These are phyloP conservation scores for Stictocephala bisonia DNA, from an alignment of 2,888 invertebrate species.

Conservation along the genomic window DNA sequence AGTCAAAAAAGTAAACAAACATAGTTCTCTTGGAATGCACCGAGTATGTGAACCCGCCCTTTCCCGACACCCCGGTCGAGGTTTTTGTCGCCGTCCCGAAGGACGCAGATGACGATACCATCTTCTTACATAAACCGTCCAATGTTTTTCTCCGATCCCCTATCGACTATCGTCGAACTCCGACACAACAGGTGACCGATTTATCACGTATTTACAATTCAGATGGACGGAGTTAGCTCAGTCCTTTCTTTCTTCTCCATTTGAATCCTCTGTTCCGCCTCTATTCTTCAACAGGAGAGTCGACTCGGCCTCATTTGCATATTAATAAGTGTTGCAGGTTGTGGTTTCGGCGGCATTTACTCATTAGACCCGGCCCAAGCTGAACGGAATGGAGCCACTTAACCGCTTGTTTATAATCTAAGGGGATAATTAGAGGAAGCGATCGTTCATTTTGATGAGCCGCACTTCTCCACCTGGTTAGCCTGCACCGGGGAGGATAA, in stretches of 20 bases:
- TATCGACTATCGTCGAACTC: too few relatives aligned
- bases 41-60: too few relatives aligned
- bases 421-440: slow-evolving; percentile 29
- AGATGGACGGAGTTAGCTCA: background rate
- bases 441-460: slow-evolving; percentile 33
- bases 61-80: too few relatives aligned
- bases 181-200: slow-evolving; percentile 34
- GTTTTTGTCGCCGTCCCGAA: too few relatives aligned
- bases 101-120: slow-evolving; percentile 5
- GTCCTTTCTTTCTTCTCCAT: background rate
- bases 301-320: slow-evolving; percentile 18
- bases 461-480: slow-evolving; percentile 25
- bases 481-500: background rate
- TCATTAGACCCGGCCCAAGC: too few relatives aligned
- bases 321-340: slow-evolving; percentile 33
- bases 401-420: slow-evolving; percentile 39
- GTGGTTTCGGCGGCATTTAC: background rate
- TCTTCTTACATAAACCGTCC: slow-evolving; percentile 14
- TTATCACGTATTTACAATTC: slow-evolving; percentile 35
- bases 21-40: too few relatives aligned
- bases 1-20: too few relatives aligned
- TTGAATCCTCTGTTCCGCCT: background rate
- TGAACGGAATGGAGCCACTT: slow-evolving; percentile 12
- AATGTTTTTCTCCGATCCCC: slow-evolving; percentile 15
- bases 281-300: slow-evolving; percentile 9